Conservation (phyloP, 2,888 invertebrate genomes). For the Dendrolimus pini region DNA sequence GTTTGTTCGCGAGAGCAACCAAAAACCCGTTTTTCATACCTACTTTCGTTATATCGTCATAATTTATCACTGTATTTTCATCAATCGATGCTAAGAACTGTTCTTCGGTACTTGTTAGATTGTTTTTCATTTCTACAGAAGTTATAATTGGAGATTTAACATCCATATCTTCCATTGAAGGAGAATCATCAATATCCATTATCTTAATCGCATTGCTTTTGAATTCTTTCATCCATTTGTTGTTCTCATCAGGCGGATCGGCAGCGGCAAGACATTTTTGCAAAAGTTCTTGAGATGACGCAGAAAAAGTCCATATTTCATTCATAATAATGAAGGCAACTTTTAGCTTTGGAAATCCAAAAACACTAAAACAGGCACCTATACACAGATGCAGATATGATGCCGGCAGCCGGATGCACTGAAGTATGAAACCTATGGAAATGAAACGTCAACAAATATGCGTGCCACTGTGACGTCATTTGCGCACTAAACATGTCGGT, state of each 20-base stretch:
- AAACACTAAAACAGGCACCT: conserved; percentile 2
- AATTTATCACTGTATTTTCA: conserved; percentile 22
- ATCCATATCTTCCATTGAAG: not conserved
- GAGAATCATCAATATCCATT: not conserved
- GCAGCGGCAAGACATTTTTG: conserved; percentile 27
- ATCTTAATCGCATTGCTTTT: conserved; percentile 14
- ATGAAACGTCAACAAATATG: no score
- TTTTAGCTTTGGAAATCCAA: not conserved
- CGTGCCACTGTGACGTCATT: no score
- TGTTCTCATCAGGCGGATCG: conserved; percentile 19
- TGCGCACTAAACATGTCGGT: no score
- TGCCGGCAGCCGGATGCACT: no score
- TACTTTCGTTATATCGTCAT: conserved; percentile 27
- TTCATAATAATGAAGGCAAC: not conserved
- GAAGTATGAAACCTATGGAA: no score
- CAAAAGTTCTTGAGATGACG: conserved; percentile 23
- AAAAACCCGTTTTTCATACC: conserved; percentile 27
- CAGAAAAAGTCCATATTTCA: conserved; percentile 38
- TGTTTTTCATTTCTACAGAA: conserved; percentile 7
- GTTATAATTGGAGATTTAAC: conserved; percentile 2
- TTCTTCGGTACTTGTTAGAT: conserved; percentile 13
- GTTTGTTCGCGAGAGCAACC: conserved; percentile 24
- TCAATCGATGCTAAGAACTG: conserved; percentile 29
- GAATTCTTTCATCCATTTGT: conserved; percentile 37
- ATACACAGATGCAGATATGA: no score